A percentile compares a stretch with the other conserved stretches of the same genome.
Evolutionary conservation across 2,888 invertebrate species (phyloP).

Genomic region (Smittia sp.): DNA sequence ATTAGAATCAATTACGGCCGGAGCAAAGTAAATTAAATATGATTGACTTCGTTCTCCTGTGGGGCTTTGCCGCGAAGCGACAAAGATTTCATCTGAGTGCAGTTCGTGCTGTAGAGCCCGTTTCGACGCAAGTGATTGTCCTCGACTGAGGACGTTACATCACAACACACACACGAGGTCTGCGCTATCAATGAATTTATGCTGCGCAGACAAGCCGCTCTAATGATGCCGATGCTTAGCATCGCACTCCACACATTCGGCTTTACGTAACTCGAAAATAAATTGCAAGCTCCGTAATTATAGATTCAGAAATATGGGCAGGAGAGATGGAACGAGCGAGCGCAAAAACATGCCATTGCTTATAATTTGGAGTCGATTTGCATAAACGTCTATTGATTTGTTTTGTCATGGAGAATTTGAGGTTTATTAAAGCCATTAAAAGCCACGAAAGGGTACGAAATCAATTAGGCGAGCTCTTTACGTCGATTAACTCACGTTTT

Average conservation of each 20-base stretch:
- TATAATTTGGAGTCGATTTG: not conserved
- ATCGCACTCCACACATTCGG: not conserved
- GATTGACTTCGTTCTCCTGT: not conserved
- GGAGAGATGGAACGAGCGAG: not conserved
- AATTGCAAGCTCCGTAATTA: not conserved
- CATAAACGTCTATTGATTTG: not conserved
- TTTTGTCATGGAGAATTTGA: not conserved
- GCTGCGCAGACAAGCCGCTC: conserved; percentile 4
- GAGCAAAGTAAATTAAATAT: not conserved
- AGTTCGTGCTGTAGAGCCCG: conserved; percentile 16
- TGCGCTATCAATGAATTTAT: conserved; percentile 15
- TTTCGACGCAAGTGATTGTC: conserved; percentile 9
- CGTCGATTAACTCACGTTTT: not conserved
- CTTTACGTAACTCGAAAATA: conserved; percentile 6
- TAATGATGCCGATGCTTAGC: not conserved
- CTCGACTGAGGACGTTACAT: not conserved
- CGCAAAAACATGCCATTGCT: not conserved
- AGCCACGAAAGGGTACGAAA: not conserved
- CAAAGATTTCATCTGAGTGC: conserved; percentile 6
- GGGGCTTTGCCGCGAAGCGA: not conserved
- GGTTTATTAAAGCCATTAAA: not conserved
- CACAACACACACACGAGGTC: conserved; percentile 9
- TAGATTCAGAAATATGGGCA: conserved; percentile 17
- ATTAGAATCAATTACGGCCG: not conserved
- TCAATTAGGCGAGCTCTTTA: not conserved